Percentiles rank a stretch among this genome's conserved stretches.
phyloP scores from a whole-genome alignment of 2,888 invertebrate species.

The Heteropelma amictum region DNA sequence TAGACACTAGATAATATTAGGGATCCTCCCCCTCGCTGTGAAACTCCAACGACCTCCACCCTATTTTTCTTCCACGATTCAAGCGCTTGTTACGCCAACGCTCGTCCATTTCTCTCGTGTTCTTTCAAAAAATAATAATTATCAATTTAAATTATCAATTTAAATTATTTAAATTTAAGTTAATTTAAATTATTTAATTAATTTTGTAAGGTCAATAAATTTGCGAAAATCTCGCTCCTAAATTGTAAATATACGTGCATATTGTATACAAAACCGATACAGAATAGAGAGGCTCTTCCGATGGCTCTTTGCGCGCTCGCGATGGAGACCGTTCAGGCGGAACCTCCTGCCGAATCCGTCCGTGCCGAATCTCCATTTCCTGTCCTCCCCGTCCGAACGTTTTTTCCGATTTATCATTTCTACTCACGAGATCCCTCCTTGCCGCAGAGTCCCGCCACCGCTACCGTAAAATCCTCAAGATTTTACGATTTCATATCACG shows the following conservation, averaged over 20 bases:
- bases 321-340: constrained; percentile 59
- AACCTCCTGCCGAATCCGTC: constrained; percentile 63
- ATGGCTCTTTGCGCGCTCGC: constrained; percentile 49
- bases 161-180: no score
- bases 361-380: constrained; percentile 68
- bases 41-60: constrained; percentile 12
- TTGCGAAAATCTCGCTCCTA: neutral
- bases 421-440: constrained; percentile 20
- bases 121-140: no score
- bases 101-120: neutral
- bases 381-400: constrained; percentile 45
- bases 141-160: no score
- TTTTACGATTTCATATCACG: no score
- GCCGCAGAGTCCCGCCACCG: neutral
- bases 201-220: no score
- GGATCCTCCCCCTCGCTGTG: constrained; percentile 2
- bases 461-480: neutral
- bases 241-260: neutral
- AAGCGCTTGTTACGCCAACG: constrained; percentile 3
- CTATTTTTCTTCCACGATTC: constrained; percentile 1
- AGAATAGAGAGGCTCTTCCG: constrained; percentile 35
- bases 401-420: constrained; percentile 5
- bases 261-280: neutral
- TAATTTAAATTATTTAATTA: no score
- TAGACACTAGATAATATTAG: constrained; percentile 46